Evolutionary conservation across 2,888 invertebrate species (phyloP), one percentile per base, ranked within the genome.

Genomic region (Adela reaumurella): DNA sequence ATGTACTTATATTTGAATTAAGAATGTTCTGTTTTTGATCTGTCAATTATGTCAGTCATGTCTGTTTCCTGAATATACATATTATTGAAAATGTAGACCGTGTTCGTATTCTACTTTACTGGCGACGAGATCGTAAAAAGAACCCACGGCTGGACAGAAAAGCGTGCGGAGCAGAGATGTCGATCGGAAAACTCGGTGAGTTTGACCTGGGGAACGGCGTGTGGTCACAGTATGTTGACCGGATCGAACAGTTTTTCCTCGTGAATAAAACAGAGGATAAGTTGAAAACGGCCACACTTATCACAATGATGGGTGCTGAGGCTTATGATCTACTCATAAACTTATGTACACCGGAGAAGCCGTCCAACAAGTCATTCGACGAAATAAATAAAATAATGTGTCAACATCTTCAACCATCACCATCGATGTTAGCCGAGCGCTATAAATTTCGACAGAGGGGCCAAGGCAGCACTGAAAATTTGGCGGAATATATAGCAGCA

Each of bases 341-440:
- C 8, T 46, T 50, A 43, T 50, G 50, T 17, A 52, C 46, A 17
- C 52, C 50, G 16, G 24, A n/a, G 1, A 50, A 50, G 49, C 52
- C 52, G 14, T 1, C 46, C 5, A 45, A 45, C 10, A 28, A 24
- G 8, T 17, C 24, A 8, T 45, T n/a, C 8, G 16, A 11, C 4
- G 24, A 45, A n/a, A 3, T 28, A 20, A n/a, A 24, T 8, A n/a
- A 24, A 24, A n/a, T 45, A 20, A 18, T 45, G 24, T 6, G 10
- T 5, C 5, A 24, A 24, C 45, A 45, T 24, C 24, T 45, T 4
- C 19, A 45, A 19, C 46, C 47, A 5, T 49, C 47, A 28, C 43
- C 51, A 4, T 46, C 46, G 17, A 5, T 45, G 17, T 17, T 53
- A 5, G 49, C 51, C 1, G 52, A 53, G 43, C 6, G 52, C 1